Conservation (phyloP, 2,888 invertebrate genomes). For the Phaonia tiefii region DNA sequence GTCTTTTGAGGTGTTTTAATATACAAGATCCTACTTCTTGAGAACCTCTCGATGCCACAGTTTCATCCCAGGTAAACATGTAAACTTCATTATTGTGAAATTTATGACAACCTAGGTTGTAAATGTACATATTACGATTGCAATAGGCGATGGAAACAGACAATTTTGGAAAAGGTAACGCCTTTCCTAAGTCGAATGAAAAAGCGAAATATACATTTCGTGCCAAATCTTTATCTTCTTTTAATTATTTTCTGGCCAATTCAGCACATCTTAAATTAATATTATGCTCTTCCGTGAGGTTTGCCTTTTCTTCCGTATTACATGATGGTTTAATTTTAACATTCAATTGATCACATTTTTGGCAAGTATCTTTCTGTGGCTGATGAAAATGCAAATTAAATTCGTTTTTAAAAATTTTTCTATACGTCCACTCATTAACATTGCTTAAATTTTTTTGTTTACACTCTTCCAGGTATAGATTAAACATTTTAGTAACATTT, state of each 20-base stretch:
- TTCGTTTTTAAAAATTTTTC: too few species aligned
- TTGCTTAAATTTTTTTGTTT: too few species aligned
- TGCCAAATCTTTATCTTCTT: background rate
- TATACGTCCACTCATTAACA: background rate
- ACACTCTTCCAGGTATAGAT: too few species aligned
- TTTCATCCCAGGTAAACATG: background rate
- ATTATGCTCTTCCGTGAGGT: slow-evolving; percentile 38
- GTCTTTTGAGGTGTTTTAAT: slow-evolving; percentile 46
- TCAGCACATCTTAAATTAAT: too few species aligned
- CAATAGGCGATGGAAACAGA: background rate
- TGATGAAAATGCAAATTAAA: too few species aligned
- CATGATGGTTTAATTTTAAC: background rate
- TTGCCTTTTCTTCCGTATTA: slow-evolving; percentile 30
- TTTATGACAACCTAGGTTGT: slow-evolving; percentile 22
- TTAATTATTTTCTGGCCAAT: background rate
- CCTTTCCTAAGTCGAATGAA: slow-evolving; percentile 57
- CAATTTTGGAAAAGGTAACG: slow-evolving; percentile 2
- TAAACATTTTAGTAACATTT: slow-evolving; percentile 16
- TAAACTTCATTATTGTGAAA: slow-evolving; percentile 43
- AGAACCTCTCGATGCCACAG: too few species aligned
- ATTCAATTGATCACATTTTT: background rate
- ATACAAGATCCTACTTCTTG: slow-evolving; percentile 38
- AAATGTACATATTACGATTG: slow-evolving; percentile 26
- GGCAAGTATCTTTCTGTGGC: background rate
- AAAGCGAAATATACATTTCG: slow-evolving; percentile 58